A percentile compares a stretch with the other conserved stretches of the same genome.
Conservation (phyloP, 2,113 vertebrate species). For the Notechis scutatus region DNA sequence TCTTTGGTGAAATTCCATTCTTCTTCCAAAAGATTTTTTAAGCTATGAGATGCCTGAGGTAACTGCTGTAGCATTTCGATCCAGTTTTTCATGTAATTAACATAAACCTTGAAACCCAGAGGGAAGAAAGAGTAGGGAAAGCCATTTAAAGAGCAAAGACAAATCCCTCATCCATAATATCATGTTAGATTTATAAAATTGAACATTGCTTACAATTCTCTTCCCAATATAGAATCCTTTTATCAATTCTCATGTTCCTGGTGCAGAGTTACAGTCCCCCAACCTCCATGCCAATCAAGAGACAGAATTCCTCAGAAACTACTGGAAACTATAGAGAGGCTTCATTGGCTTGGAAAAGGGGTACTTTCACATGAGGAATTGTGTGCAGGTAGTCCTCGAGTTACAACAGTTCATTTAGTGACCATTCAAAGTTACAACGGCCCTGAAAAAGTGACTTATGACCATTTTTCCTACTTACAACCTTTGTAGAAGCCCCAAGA, state of each 20-base stretch:
- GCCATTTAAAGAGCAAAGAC: slow-evolving; percentile 9
- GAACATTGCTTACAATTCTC: not conserved
- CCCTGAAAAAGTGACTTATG: not conserved
- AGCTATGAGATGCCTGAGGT: slow-evolving; percentile 96
- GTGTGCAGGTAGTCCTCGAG: not conserved
- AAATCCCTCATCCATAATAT: not conserved
- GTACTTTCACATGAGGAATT: not conserved
- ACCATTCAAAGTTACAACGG: not conserved
- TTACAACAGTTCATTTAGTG: not conserved
- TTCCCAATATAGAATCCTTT: not conserved
- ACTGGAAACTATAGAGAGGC: not conserved
- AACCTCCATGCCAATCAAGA: not conserved
- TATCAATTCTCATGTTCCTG: not conserved
- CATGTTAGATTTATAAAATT: not conserved
- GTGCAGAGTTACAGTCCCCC: not conserved
- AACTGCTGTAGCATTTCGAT: slow-evolving; percentile 98
- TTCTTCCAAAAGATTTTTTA: slow-evolving; percentile 97
- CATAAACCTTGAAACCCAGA: slow-evolving; percentile 83
- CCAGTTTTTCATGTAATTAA: slow-evolving; percentile 99
- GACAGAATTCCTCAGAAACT: not conserved
- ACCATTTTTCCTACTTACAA: not conserved
- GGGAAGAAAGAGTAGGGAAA: slow-evolving; percentile 3
- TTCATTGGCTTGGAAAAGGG: not conserved
- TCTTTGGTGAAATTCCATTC: slow-evolving; percentile 99
- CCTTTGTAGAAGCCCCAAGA: not conserved